Evolutionary conservation across 2,797 vertebrate species (phyloP).

Genomic region (Cirrhinus mrigala): DNA sequence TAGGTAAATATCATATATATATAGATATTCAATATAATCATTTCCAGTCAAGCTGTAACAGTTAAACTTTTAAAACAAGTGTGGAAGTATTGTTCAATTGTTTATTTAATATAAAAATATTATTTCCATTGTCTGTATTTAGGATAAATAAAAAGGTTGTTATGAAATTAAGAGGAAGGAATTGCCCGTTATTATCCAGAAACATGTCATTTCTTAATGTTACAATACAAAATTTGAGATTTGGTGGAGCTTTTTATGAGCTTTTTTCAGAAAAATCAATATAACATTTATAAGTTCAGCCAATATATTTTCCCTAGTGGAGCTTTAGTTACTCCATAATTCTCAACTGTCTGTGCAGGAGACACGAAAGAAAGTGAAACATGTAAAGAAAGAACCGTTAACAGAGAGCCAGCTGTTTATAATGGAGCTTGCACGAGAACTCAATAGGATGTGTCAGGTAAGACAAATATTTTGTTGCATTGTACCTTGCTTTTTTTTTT

Average conservation of each 20-base stretch:
- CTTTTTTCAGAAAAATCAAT: not conserved
- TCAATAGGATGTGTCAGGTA: slow-evolving; percentile 80
- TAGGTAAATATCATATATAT: not conserved
- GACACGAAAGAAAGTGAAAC: slow-evolving; percentile 75
- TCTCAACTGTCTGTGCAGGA: slow-evolving; percentile 68
- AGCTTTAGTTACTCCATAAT: not conserved
- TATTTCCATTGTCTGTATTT: not conserved
- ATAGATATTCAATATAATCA: too few relatives aligned
- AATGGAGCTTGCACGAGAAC: slow-evolving; percentile 81
- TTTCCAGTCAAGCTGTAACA: not conserved
- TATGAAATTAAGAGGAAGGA: not conserved
- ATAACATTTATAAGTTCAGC: not conserved
- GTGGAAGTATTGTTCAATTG: too few relatives aligned
- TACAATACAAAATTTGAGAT: not conserved
- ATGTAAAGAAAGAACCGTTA: slow-evolving; percentile 76
- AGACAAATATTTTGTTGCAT: slow-evolving; percentile 1
- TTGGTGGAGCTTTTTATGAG: not conserved
- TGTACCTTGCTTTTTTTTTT: not conserved
- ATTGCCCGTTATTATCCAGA: not conserved
- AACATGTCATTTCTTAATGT: not conserved
- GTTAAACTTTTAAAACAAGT: not conserved
- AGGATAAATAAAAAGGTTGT: not conserved
- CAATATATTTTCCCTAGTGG: not conserved
- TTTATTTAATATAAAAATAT: not conserved
- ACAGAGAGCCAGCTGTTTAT: slow-evolving; percentile 80